Percentiles rank a stretch among this genome's conserved stretches.
These are phyloP conservation scores for Sepioteuthis lessoniana DNA, from an alignment of 2,888 invertebrate species.

Conservation along the genomic window DNA sequence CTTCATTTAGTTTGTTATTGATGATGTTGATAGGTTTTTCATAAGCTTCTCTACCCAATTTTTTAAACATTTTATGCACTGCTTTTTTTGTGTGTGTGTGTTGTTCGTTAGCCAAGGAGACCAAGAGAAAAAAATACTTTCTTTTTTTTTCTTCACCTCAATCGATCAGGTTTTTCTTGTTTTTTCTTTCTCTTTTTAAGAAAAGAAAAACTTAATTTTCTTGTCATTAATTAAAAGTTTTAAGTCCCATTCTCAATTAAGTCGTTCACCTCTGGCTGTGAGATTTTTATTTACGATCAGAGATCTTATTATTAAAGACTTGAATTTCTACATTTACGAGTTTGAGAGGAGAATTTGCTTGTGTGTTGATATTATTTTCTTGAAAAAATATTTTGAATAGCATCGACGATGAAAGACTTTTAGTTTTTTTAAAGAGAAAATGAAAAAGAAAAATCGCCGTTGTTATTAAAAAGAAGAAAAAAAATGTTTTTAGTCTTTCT, in stretches of 20 bases:
- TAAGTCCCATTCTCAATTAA: not conserved
- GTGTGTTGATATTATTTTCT: not conserved
- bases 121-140: not conserved
- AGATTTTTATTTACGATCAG: not conserved
- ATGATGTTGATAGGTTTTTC: too few relatives aligned
- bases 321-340: not conserved
- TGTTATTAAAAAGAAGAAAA: not conserved
- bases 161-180: not conserved
- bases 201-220: not conserved
- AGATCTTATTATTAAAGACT: not conserved
- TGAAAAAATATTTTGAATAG: not conserved
- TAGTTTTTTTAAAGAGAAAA: not conserved
- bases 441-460: not conserved
- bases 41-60: too few relatives aligned
- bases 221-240: constrained; percentile 1
- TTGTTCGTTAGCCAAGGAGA: not conserved
- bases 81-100: not conserved
- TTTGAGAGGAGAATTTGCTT: not conserved
- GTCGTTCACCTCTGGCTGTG: not conserved
- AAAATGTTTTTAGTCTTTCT: not conserved
- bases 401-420: not conserved
- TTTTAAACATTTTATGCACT: not conserved
- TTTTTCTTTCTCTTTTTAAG: too few relatives aligned
- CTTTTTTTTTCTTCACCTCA: not conserved
- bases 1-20: not conserved